phyloP scores from a whole-genome alignment of 2,113 vertebrate species.

The Bagarius yarrelli region DNA sequence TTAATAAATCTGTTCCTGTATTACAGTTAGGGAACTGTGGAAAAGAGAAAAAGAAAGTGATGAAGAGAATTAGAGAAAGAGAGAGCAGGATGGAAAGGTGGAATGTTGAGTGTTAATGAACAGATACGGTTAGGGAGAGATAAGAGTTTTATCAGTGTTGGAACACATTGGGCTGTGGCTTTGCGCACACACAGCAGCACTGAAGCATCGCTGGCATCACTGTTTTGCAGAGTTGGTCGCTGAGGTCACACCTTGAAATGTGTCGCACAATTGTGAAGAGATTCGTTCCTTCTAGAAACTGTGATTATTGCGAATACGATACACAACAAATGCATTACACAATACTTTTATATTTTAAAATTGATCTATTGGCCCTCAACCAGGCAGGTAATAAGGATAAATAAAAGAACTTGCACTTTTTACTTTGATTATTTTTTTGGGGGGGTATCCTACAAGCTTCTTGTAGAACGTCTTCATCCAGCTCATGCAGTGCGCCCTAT shows the following conservation, averaged over 20 bases:
- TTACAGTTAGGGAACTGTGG: conserved; percentile 39
- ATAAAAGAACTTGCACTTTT: no score
- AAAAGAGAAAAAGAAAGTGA: conserved; percentile 11
- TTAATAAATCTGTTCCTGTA: conserved; percentile 48
- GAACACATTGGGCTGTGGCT: conserved; percentile 40
- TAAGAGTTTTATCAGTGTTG: conserved; percentile 53
- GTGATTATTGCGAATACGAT: no score
- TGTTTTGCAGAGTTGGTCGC: not conserved
- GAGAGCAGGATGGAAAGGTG: conserved; percentile 30
- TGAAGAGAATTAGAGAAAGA: conserved; percentile 34
- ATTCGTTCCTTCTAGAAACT: no score
- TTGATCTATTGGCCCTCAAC: no score
- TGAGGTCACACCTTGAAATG: conserved; percentile 30
- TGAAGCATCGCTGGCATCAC: conserved; percentile 21
- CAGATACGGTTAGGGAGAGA: conserved; percentile 51
- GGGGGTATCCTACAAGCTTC: no score
- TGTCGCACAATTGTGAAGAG: not conserved
- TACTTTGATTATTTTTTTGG: no score
- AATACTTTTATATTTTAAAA: no score
- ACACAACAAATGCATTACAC: no score
- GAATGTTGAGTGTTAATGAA: conserved; percentile 52
- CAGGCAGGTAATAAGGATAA: no score
- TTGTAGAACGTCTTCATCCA: no score
- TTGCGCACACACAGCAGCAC: conserved; percentile 3
- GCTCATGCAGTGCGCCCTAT: no score